phyloP scores from a whole-genome alignment of 2,888 invertebrate species.

The Acrocyrtus sp. region DNA sequence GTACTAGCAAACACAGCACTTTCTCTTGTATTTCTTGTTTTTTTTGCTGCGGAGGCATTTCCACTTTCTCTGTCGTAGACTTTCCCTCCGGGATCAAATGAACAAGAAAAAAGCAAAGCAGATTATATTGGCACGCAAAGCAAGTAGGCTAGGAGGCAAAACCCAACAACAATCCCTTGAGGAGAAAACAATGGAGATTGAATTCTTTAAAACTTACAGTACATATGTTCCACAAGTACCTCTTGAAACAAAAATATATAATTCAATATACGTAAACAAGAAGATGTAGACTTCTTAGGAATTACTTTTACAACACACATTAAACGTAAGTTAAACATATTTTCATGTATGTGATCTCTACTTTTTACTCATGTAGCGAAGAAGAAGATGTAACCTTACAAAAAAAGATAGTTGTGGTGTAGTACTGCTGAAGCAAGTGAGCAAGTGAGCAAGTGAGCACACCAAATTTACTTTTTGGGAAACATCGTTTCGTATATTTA shows the following conservation, averaged over 20 bases:
- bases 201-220: constrained; percentile 37
- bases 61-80: background rate
- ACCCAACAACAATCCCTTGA: constrained; percentile 18
- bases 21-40: background rate
- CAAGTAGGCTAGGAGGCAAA: background rate
- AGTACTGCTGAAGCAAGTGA: background rate
- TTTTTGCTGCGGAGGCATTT: background rate
- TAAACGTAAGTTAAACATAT: background rate
- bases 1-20: too few species aligned
- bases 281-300: background rate
- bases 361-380: background rate
- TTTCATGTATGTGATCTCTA: background rate
- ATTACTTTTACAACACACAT: background rate
- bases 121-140: background rate
- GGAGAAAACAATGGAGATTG: constrained; percentile 41
- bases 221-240: constrained; percentile 22
- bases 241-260: constrained; percentile 11
- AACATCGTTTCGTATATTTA: too few species aligned
- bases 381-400: background rate
- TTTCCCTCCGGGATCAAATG: background rate
- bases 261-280: constrained; percentile 17
- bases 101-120: background rate
- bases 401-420: background rate
- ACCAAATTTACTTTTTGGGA: too few species aligned
- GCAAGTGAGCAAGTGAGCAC: too few species aligned